Evolutionary conservation across 2,113 vertebrate species (phyloP).

Genomic region (Butorides virescens): DNA sequence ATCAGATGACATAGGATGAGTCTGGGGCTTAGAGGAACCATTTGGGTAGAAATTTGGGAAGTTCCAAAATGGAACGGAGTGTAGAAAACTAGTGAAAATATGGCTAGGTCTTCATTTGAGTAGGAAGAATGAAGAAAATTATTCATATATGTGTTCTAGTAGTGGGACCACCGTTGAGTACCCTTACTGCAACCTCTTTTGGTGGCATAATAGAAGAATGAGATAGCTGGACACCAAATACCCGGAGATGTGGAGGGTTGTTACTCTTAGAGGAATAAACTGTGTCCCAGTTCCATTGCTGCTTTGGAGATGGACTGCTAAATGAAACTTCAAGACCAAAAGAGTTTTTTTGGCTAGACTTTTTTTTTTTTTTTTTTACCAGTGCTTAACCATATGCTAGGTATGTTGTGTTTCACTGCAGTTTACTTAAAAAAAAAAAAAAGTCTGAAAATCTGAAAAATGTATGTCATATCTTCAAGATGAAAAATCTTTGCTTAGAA

Average conservation of each 20-base stretch:
- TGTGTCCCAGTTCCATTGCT: background rate
- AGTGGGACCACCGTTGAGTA: background rate
- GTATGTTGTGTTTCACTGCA: background rate
- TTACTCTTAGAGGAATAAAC: background rate
- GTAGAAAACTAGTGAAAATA: background rate
- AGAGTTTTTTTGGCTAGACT: background rate
- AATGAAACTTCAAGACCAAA: background rate
- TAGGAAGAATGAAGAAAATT: background rate
- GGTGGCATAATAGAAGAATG: background rate
- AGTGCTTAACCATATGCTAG: background rate
- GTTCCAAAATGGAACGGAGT: background rate
- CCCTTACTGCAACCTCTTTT: background rate
- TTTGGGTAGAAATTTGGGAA: background rate
- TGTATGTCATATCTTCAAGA: background rate
- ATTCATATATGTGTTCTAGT: background rate
- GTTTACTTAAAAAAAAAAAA: background rate
- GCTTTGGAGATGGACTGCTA: background rate
- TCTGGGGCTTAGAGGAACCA: background rate
- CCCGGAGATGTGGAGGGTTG: background rate
- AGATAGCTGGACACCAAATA: background rate
- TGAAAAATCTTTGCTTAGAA: background rate
- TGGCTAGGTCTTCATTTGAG: background rate
- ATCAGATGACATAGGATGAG: background rate
- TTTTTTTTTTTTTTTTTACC: background rate
- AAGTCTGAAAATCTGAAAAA: background rate